These are phyloP conservation scores for Eupithecia pulchellata DNA, from an alignment of 2,888 invertebrate species.

Conservation along the genomic window DNA sequence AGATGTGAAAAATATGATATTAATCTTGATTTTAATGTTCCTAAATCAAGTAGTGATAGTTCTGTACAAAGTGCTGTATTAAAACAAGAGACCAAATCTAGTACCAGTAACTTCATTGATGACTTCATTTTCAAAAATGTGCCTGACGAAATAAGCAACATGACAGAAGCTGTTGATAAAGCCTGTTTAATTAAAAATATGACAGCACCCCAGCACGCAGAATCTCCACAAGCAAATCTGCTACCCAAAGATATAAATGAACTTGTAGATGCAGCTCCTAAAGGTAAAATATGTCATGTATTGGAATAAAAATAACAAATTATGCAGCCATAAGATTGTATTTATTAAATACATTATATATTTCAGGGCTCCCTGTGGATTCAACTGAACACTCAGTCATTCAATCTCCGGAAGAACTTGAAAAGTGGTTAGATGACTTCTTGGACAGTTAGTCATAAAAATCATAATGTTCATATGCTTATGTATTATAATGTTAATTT, in stretches of 20 bases:
- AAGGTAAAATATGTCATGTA: constrained; percentile 21
- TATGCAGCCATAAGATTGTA: neutral
- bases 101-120: constrained; percentile 16
- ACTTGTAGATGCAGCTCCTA: constrained; percentile 7
- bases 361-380: constrained; percentile 39
- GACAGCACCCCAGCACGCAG: neutral
- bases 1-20: constrained; percentile 36
- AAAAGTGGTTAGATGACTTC: constrained; percentile 82
- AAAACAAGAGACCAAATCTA: constrained; percentile 16
- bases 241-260: neutral
- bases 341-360: constrained; percentile 34
- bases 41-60: constrained; percentile 30
- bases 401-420: constrained; percentile 79
- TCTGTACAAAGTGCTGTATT: constrained; percentile 18
- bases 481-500: too few species aligned
- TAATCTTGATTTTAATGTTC: constrained; percentile 37
- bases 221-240: neutral
- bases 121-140: constrained; percentile 31
- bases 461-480: too few species aligned
- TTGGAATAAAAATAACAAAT: neutral
- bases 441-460: constrained; percentile 66
- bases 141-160: constrained; percentile 23
- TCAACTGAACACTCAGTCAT: constrained; percentile 61
- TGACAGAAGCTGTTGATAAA: constrained; percentile 16
- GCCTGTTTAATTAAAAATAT: neutral